These are phyloP conservation scores for Camponotus vicinus DNA, from an alignment of 1,140 invertebrate species.

Conservation along the genomic window DNA sequence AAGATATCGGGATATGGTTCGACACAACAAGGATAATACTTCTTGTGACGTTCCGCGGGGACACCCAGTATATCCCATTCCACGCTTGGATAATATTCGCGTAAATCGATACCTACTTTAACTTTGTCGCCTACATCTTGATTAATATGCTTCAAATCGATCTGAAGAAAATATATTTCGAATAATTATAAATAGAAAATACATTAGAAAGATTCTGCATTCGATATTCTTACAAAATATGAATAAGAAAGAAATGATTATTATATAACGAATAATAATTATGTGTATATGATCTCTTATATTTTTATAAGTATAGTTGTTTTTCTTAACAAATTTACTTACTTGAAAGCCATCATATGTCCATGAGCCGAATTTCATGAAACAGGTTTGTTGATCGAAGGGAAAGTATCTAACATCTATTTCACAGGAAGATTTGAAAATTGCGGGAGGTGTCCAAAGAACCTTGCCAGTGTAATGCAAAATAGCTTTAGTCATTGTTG, in stretches of 20 bases:
- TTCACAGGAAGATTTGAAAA: slow-evolving; percentile 99
- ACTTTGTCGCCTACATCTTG: slow-evolving; percentile 92
- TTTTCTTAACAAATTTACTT: neutral
- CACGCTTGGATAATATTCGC: slow-evolving; percentile 97
- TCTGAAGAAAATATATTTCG: slow-evolving; percentile 86
- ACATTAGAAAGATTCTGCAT: neutral
- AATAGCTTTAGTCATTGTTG: slow-evolving; percentile 98
- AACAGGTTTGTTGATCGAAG: slow-evolving; percentile 98
- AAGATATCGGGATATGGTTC: slow-evolving; percentile 98
- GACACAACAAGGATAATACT: slow-evolving; percentile 95
- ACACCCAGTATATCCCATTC: slow-evolving; percentile 99
- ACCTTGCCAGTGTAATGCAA: slow-evolving; percentile 96
- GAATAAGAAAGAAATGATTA: neutral
- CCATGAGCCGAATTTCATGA: slow-evolving; percentile 99
- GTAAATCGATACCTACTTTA: slow-evolving; percentile 95
- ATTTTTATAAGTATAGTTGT: neutral
- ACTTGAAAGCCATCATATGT: slow-evolving; percentile 98
- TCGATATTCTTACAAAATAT: neutral
- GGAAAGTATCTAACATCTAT: slow-evolving; percentile 98
- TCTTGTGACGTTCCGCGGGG: slow-evolving; percentile 95
- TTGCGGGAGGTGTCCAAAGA: slow-evolving; percentile 96
- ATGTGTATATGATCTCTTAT: neutral
- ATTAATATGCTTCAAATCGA: slow-evolving; percentile 96
- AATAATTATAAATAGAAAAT: neutral
- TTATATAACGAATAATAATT: neutral